Conservation (phyloP, 2,888 invertebrate genomes). For the Leptopterna dolabrata region DNA sequence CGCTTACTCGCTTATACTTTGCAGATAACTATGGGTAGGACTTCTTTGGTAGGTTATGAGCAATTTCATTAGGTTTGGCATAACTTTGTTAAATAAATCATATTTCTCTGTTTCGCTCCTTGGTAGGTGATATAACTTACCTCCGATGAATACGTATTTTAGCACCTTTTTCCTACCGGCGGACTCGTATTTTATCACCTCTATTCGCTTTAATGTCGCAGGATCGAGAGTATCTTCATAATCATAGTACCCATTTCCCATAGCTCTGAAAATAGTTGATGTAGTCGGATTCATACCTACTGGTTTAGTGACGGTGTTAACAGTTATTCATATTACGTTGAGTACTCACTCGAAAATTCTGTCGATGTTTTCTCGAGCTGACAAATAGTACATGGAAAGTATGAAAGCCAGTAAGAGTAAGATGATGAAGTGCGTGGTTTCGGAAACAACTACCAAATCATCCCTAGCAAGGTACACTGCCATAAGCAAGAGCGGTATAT, state of each 20-base stretch:
- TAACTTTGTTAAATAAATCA: neutral
- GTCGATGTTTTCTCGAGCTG: neutral
- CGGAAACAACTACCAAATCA: conserved; percentile 23
- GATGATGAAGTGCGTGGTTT: conserved; percentile 29
- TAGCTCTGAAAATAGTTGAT: neutral
- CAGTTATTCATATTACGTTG: neutral
- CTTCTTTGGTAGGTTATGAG: no score
- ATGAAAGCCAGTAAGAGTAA: neutral
- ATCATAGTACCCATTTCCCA: conserved; percentile 22
- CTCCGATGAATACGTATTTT: neutral
- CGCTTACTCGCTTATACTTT: no score
- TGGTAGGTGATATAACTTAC: neutral
- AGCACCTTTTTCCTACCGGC: neutral
- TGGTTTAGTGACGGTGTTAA: no score
- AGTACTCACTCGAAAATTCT: conserved; percentile 24
- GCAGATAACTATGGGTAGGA: no score
- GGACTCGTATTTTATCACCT: neutral
- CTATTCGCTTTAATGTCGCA: neutral
- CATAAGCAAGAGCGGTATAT: neutral
- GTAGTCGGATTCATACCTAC: no score
- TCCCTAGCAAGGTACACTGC: neutral
- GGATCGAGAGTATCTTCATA: conserved; percentile 24
- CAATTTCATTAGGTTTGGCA: no score
- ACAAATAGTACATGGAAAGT: neutral
- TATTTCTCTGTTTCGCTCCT: neutral